Base-by-base conservation (phyloP, 2,797 vertebrate genomes). In the Molossus molossus region DNA sequence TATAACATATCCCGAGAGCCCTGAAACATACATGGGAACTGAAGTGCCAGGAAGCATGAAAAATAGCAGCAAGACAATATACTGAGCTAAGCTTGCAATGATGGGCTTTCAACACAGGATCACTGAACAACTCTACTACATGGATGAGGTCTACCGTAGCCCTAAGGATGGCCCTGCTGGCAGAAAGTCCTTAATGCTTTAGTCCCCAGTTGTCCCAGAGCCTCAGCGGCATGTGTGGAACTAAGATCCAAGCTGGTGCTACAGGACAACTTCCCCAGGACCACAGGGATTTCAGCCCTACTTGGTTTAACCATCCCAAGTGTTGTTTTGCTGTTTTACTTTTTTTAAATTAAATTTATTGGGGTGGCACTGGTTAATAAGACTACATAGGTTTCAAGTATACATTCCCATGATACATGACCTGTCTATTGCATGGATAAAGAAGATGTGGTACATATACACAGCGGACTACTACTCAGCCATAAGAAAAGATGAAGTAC, bases 21-120 rank as follows among this genome's bases (percentile, higher is more conserved):
- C 62, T 64, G 23, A n/a, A 37, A 10, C 0, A 9, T 45, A 72
- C 92, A 81, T 94, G 79, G 53, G 37, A 92, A 81, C 72, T 29
- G 1, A 94, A 81, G 67, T 77, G n/a, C 75, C 57, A 87, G 94
- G 84, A 94, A 92, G 20, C 85, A 76, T 94, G 48, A 91, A 92
- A 92, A 94, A 79, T 33, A 75, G 62, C 57, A 25, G 70, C 53
- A 73, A 27, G 57, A 45, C 0, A 1, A 40, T 82, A 3, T 73
- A 76, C 40, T 62, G 9, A 96, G 50, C 64, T 86, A 40, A 1
- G 87, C 37, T 72, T 76, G 77, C 18, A 76, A n/a, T 58, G 60
- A 73, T 53, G 57, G 65, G 45, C 40, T 87, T 91, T 96, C 94
- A 93, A 87, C 90, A 96, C 73, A 9, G 1, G 85, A 69, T 87